Percentiles rank a stretch among this genome's conserved stretches.
These are phyloP conservation scores for Indri indri DNA, from an alignment of 2,113 vertebrate genomes.

Conservation along the genomic window DNA sequence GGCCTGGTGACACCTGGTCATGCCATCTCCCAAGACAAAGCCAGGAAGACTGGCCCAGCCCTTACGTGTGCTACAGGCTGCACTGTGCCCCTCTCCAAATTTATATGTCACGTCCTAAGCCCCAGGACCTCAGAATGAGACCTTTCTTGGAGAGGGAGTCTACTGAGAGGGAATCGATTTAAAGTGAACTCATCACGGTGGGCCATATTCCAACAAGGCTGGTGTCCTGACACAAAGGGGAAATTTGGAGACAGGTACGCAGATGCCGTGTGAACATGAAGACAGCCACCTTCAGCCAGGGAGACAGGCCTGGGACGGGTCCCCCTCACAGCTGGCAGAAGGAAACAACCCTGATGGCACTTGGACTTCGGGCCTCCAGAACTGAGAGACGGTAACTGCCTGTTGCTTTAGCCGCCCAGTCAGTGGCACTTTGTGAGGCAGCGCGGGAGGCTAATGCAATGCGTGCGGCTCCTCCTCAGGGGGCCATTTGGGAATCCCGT, in stretches of 20 bases:
- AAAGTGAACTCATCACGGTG: not conserved
- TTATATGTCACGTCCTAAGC: not conserved
- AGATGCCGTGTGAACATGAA: not conserved
- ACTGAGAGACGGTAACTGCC: fast-evolving
- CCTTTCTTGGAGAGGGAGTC: not conserved
- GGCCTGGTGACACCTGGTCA: not conserved
- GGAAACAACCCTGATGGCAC: no score
- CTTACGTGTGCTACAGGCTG: not conserved
- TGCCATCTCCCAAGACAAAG: not conserved
- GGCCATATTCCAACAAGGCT: fast-evolving
- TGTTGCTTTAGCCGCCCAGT: no score
- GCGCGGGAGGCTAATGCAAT: not conserved
- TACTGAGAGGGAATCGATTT: not conserved
- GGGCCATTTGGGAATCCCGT: fast-evolving
- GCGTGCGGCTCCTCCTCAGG: fast-evolving
- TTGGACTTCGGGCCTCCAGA: not conserved
- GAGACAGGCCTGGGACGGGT: fast-evolving
- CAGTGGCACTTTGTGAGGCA: fast-evolving
- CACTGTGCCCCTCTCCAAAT: not conserved
- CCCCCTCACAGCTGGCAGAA: fast-evolving
- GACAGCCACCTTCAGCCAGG: fast-evolving
- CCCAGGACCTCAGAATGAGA: not conserved
- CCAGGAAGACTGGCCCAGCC: not conserved
- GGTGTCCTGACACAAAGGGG: not conserved
- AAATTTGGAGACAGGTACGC: fast-evolving